Evolutionary conservation across 2,113 vertebrate genomes (phyloP).

Genomic region (Cyprinodon brontotheroides): DNA sequence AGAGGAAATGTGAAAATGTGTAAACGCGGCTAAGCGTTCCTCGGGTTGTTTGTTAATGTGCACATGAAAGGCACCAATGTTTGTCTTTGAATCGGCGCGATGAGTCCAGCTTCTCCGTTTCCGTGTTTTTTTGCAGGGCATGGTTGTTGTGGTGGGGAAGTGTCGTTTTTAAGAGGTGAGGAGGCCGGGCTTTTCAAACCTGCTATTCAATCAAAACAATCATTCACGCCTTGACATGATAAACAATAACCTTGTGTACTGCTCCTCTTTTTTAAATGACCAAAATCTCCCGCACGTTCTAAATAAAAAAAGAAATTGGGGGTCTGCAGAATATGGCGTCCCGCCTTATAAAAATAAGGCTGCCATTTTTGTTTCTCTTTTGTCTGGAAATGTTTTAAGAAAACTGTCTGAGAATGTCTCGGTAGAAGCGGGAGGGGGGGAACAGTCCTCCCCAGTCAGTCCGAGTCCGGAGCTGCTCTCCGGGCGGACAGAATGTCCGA

Average conservation of each 20-base stretch:
- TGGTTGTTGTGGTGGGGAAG: conserved; percentile 85
- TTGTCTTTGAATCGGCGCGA: conserved; percentile 21
- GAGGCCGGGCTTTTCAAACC: conserved; percentile 93
- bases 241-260: conserved; percentile 74
- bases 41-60: conserved; percentile 14
- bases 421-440: not conserved
- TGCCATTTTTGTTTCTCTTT: conserved; percentile 99
- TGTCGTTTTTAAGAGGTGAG: conserved; percentile 78
- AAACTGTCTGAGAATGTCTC: conserved; percentile 87
- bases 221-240: conserved; percentile 83
- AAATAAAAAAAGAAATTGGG: conserved; percentile 76
- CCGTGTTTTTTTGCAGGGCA: conserved; percentile 72
- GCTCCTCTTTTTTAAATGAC: no score
- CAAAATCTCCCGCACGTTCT: conserved; percentile 4
- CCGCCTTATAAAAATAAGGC: conserved; percentile 93
- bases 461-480: not conserved
- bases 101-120: conserved; percentile 63
- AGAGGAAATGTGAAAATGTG: conserved; percentile 65
- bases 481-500: conserved; percentile 29
- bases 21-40: conserved; percentile 44
- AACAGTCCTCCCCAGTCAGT: not conserved
- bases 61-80: conserved; percentile 11
- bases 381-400: conserved; percentile 93
- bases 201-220: conserved; percentile 88
- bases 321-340: conserved; percentile 97